phyloP scores from a whole-genome alignment of 2,888 invertebrate species.

The Bombylius major region DNA sequence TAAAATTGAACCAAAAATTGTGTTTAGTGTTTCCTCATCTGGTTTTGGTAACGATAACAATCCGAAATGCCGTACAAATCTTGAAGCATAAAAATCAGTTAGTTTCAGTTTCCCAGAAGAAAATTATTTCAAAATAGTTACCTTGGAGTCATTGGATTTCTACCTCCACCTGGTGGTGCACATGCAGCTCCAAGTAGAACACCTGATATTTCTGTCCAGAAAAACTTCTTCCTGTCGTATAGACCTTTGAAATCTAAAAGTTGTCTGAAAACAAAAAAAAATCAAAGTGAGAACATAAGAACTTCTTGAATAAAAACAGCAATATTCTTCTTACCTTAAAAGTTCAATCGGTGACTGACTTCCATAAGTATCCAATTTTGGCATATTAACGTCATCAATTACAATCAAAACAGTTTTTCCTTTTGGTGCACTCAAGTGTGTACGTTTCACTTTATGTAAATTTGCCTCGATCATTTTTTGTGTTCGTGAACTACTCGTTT shows the following conservation, averaged over 20 bases:
- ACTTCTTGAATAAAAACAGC: not conserved
- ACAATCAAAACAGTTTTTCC: slow-evolving; percentile 75
- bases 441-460: slow-evolving; percentile 69
- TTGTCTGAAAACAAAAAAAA: slow-evolving; percentile 21
- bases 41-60: slow-evolving; percentile 75
- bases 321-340: slow-evolving; percentile 43
- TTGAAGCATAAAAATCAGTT: slow-evolving; percentile 14
- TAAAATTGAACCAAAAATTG: slow-evolving; percentile 33
- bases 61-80: slow-evolving; percentile 81
- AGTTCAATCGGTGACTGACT: slow-evolving; percentile 87
- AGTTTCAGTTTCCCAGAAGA: not conserved
- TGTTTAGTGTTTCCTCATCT: slow-evolving; percentile 34
- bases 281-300: not conserved
- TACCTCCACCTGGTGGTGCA: slow-evolving; percentile 82
- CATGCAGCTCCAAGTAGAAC: slow-evolving; percentile 80
- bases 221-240: slow-evolving; percentile 77
- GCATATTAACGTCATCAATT: slow-evolving; percentile 90
- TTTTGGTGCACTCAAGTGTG: slow-evolving; percentile 65
- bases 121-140: not conserved
- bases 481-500: slow-evolving; percentile 72
- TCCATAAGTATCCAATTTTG: slow-evolving; percentile 72
- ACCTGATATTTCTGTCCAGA: slow-evolving; percentile 79
- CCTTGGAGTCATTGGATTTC: slow-evolving; percentile 65
- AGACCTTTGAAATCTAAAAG: slow-evolving; percentile 48
- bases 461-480: slow-evolving; percentile 74